Evolutionary conservation across 1,140 invertebrate species (phyloP), one percentile per base, ranked within the genome.

Genomic region (Microplitis demolitor): DNA sequence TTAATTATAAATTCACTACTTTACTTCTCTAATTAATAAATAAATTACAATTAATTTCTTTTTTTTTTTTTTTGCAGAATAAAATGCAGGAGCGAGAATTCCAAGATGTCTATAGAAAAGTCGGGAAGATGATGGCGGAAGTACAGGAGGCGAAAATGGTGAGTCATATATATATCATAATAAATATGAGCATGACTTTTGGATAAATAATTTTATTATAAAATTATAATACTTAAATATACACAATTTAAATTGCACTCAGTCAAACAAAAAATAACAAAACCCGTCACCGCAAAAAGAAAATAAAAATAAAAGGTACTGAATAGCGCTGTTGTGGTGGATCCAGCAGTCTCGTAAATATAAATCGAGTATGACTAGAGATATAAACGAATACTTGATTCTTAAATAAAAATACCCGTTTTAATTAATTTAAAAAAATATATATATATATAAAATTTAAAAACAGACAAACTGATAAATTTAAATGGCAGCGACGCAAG

Each of bases 321-420:
- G 33, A 60, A 76, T 73, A 71, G 75, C 75, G 69, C 75, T 56
- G 64, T 45, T 24, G 35, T 33, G 37, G 69, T 71, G 61, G 58
- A 61, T 71, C 37, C 73, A 58, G 67, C 74, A 72, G 66, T 74
- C 74, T 78, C 73, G 77, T 77, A 73, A 74, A 77, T 74, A 76
- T 71, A 45, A 76, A 50, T 71, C 67, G 76, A 77, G 69, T 69
- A 79, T 80, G 78, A 80, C 77, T 80, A 80, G 79, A 78, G 73
- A 66, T 70, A 80, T 73, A 54, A 63, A 71, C 39, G 74, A 76
- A 78, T 77, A 75, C 69, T 76, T 74, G 76, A 71, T 61, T 62
- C 79, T 63, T 72, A 50, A 45, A 72, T 56, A 54, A 71, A 77
- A 73, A 69, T 58, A 69, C 60, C 74, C 76, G 71, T 76, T 72